phyloP scores from a whole-genome alignment of 1,140 invertebrate species.

The Drosophila guanche region DNA sequence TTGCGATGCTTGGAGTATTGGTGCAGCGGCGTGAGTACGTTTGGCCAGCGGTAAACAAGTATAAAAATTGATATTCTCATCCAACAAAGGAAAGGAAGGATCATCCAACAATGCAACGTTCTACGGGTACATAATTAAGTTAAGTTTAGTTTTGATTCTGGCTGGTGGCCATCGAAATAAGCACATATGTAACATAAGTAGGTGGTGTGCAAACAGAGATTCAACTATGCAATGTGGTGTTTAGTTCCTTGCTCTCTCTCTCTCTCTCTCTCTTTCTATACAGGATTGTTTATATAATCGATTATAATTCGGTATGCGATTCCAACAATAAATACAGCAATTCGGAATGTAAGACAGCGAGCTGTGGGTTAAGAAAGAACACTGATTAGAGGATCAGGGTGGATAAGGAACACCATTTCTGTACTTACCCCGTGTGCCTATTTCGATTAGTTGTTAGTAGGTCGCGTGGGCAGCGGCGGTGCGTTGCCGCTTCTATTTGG shows the following conservation, averaged over 20 bases:
- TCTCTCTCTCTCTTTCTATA: no score
- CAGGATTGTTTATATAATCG: slow-evolving; percentile 36
- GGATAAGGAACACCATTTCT: background rate
- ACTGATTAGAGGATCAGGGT: background rate
- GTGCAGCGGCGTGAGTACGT: slow-evolving; percentile 43
- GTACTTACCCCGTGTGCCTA: slow-evolving; percentile 37
- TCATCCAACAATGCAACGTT: slow-evolving; percentile 13
- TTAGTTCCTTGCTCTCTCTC: no score
- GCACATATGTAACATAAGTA: slow-evolving; percentile 35
- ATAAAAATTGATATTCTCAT: slow-evolving; percentile 24
- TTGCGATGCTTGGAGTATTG: slow-evolving; percentile 51
- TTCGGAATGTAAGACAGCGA: slow-evolving; percentile 65
- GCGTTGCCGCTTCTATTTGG: slow-evolving; percentile 85
- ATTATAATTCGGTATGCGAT: slow-evolving; percentile 49
- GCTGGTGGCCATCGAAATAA: slow-evolving; percentile 29
- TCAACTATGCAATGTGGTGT: slow-evolving; percentile 11
- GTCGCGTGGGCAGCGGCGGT: slow-evolving; percentile 74
- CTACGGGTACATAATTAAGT: slow-evolving; percentile 18
- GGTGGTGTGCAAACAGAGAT: slow-evolving; percentile 12
- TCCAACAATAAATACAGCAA: slow-evolving; percentile 68
- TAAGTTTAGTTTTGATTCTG: slow-evolving; percentile 25
- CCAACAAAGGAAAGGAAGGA: no score
- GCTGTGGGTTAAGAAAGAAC: slow-evolving; percentile 15
- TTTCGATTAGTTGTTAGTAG: slow-evolving; percentile 67
- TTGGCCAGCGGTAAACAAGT: slow-evolving; percentile 46